Base-by-base conservation (phyloP, 2,888 invertebrate genomes). In the Sphaerophoria taeniata region DNA sequence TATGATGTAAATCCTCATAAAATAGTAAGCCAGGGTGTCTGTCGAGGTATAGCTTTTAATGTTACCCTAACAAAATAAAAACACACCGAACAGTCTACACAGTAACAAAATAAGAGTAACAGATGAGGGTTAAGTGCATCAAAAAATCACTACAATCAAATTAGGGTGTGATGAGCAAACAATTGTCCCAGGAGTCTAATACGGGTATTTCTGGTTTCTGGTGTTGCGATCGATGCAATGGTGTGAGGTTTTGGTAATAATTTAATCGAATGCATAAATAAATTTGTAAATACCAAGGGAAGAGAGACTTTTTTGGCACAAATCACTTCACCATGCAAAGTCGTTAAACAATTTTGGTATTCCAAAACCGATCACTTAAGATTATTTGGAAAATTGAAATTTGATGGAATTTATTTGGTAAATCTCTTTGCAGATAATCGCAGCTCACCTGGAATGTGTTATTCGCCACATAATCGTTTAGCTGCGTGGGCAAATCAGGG, bases 141-240 rank as follows among this genome's bases (percentile, higher is more conserved):
- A 91, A 89, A 89, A 89, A 90, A 90, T 91, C 91, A 90, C 90
- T 90, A 89, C 90, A 90, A 91, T 90, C 88, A 91, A 91, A 92
- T 92, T 91, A 92, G 92, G 92, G 92, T 92, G 92, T 91, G 92
- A 92, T 92, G 91, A 89, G 89, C 88, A 91, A 91, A 91, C 91
- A 91, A 91, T 92, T 91, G 90, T 91, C 91, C 91, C 91, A 89
- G 79, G 91, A 90, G 91, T 84, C 88, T 89, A 90, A 90, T 90
- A 89, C 88, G 87, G 85, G 86, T 88, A 87, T 88, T 88, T 24
- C 24, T 24, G 24, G 24, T 24, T 24, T 24, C 24, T 24, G 24
- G 24, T 24, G 24, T 24, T 24, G 24, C 24, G 67, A 67, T 51
- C 31, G 43, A 12, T 43, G 14, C 14, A 87, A 87, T 89, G 83